Conservation (phyloP, 1,140 invertebrate genomes). For the Ptiloglossa arizonensis region DNA sequence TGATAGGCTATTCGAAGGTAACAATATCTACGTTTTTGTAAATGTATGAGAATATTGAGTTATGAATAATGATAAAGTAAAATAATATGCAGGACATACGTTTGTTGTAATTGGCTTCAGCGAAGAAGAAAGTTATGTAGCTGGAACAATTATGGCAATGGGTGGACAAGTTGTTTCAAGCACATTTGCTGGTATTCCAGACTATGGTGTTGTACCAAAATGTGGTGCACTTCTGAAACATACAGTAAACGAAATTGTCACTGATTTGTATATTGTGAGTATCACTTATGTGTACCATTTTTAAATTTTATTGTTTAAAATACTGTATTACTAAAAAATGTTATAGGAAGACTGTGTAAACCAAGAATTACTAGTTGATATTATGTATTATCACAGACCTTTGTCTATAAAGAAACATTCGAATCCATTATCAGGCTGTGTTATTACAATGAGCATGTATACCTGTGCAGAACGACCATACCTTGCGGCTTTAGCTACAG, state of each 20-base stretch:
- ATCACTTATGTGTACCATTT: neutral
- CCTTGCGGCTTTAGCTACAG: conserved; percentile 85
- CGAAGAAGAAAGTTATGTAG: conserved; percentile 75
- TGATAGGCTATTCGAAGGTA: conserved; percentile 68
- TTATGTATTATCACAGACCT: conserved; percentile 86
- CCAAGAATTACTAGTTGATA: conserved; percentile 81
- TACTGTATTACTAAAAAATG: neutral
- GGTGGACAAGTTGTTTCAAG: conserved; percentile 80
- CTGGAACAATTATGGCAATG: conserved; percentile 76
- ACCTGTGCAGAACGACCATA: conserved; percentile 87
- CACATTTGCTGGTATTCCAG: conserved; percentile 80
- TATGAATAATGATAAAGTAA: neutral
- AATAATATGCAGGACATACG: conserved; percentile 69
- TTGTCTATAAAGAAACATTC: conserved; percentile 79
- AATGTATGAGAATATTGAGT: neutral
- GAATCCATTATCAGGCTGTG: conserved; percentile 86
- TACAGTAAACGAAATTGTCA: conserved; percentile 82
- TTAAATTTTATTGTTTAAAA: neutral
- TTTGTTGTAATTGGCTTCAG: conserved; percentile 79
- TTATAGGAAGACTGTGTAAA: conserved; percentile 85
- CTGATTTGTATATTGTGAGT: conserved; percentile 83
- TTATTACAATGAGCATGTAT: conserved; percentile 90
- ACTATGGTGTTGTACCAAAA: conserved; percentile 84
- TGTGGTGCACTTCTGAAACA: conserved; percentile 72
- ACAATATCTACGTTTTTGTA: neutral